A percentile compares a stretch with the other conserved stretches of the same genome.
Conservation (phyloP, 2,797 vertebrate species). For the Mycteria americana region DNA sequence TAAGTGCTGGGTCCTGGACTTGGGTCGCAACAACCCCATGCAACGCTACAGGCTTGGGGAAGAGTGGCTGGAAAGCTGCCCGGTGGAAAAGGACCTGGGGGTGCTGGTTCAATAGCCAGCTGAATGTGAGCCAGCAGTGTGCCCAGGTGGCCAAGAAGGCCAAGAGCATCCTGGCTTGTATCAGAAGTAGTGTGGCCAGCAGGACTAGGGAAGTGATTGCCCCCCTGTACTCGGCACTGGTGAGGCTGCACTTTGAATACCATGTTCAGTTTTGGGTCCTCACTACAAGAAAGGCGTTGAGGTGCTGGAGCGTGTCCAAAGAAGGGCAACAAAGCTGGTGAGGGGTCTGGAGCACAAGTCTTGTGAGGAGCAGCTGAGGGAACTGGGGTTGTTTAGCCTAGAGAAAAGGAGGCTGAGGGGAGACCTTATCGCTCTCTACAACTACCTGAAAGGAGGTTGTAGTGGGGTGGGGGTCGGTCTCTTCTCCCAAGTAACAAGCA, state of each 20-base stretch:
- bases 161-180: not conserved
- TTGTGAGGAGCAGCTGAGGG: too few relatives aligned
- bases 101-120: rapidly evolving
- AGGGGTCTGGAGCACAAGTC: too few relatives aligned
- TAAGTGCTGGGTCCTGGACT: rapidly evolving
- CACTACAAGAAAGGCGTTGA: too few relatives aligned
- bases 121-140: not conserved
- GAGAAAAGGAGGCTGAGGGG: too few relatives aligned
- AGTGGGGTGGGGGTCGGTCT: not conserved
- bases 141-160: not conserved
- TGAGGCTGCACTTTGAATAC: rapidly evolving
- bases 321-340: too few relatives aligned
- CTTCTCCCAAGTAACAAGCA: too few relatives aligned
- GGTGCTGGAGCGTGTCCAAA: too few relatives aligned
- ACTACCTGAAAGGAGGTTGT: not conserved
- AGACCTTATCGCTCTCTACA: not conserved
- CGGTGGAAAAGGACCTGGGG: not conserved
- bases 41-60: rapidly evolving
- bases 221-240: too few relatives aligned
- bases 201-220: too few relatives aligned
- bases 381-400: too few relatives aligned
- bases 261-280: not conserved
- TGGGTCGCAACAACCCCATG: not conserved
- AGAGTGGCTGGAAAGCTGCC: not conserved
- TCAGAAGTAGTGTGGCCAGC: not conserved